Evolutionary conservation across 92 coral and sea anemone genomes (phyloP).

Genomic region (Phenganax subtilis): DNA sequence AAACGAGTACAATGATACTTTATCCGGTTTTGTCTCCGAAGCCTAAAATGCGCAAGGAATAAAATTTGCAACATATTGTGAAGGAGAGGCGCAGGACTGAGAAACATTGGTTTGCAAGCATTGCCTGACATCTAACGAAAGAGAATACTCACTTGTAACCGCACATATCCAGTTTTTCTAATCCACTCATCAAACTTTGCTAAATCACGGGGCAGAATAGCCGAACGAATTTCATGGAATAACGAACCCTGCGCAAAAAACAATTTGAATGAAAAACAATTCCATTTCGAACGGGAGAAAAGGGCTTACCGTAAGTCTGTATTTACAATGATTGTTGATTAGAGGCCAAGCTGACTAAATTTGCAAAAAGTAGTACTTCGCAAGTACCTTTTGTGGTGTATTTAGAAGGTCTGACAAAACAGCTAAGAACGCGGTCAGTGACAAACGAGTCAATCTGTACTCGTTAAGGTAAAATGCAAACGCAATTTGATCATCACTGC

Average conservation of each 20-base stretch:
- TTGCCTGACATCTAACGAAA: background rate
- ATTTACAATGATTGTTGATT: no score
- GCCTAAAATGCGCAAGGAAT: background rate
- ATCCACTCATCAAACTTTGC: conserved; percentile 81
- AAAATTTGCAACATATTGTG: background rate
- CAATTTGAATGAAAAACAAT: background rate
- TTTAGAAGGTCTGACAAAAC: conserved; percentile 82
- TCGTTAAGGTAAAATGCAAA: conserved; percentile 77
- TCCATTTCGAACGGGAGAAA: background rate
- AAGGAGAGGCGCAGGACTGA: background rate
- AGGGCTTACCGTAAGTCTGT: no score
- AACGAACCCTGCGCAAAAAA: conserved; percentile 59
- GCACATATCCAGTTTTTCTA: conserved; percentile 62
- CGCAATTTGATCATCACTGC: conserved; percentile 73
- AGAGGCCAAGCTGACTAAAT: background rate
- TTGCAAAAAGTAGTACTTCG: background rate
- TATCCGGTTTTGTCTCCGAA: conserved; percentile 5
- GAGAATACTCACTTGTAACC: conserved; percentile 58
- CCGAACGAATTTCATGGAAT: conserved; percentile 69
- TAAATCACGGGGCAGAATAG: conserved; percentile 71
- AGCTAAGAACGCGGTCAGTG: conserved; percentile 62
- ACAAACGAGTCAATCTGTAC: conserved; percentile 60
- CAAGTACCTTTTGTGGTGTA: conserved; percentile 72
- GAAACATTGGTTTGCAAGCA: background rate
- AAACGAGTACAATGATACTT: conserved; percentile 9